Percentiles rank a stretch among this genome's conserved stretches.
phyloP scores from a whole-genome alignment of 2,113 vertebrate genomes.

The Petromus typicus region DNA sequence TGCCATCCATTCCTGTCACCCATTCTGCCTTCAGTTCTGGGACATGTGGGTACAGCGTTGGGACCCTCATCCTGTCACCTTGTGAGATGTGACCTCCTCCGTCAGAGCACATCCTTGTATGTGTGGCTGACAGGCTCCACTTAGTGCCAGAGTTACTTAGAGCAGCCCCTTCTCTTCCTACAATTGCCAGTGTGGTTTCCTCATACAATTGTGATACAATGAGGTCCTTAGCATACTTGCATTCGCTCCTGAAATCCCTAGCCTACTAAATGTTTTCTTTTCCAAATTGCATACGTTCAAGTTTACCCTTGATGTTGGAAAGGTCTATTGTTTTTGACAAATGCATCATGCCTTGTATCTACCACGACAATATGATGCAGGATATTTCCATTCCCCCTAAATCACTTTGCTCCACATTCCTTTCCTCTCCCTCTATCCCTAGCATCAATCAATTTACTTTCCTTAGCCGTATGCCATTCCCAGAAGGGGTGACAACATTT shows the following conservation, averaged over 20 bases:
- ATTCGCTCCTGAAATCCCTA: background rate
- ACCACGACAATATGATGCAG: background rate
- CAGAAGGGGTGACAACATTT: background rate
- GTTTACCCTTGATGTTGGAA: background rate
- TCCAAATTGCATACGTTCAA: background rate
- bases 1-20: background rate
- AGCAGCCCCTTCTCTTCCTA: no score
- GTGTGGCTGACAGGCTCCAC: background rate
- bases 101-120: background rate
- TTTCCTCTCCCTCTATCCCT: background rate
- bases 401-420: background rate
- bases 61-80: background rate
- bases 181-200: background rate
- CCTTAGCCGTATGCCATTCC: background rate
- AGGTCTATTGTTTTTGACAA: background rate
- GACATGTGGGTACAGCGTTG: accelerated
- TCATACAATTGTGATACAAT: background rate
- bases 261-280: background rate
- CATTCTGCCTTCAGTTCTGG: background rate
- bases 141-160: background rate
- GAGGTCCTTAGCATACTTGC: background rate
- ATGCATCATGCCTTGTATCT: background rate
- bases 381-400: background rate
- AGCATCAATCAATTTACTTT: background rate
- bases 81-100: background rate